Evolutionary conservation across 2,113 vertebrate genomes (phyloP).

Genomic region (Dendrocopos noguchii): DNA sequence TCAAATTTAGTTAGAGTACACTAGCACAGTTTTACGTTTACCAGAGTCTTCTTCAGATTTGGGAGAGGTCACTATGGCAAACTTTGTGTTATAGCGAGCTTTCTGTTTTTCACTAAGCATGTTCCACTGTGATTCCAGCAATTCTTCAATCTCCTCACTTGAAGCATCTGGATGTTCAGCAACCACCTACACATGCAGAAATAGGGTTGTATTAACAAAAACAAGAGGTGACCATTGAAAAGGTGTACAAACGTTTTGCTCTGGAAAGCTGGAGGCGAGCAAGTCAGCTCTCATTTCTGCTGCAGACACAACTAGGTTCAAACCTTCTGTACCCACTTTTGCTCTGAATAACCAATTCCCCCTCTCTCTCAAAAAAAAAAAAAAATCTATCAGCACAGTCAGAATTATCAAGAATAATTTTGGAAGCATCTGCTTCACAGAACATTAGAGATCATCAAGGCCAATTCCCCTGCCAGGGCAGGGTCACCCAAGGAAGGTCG

Average conservation of each 20-base stretch:
- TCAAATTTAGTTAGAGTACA: slow-evolving; percentile 67
- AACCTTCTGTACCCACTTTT: neutral
- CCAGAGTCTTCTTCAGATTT: slow-evolving; percentile 79
- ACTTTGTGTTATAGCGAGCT: slow-evolving; percentile 85
- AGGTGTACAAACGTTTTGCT: neutral
- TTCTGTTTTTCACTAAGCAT: slow-evolving; percentile 84
- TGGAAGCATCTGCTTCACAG: neutral
- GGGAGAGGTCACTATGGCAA: slow-evolving; percentile 77
- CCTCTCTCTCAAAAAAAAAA: neutral
- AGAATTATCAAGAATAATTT: neutral
- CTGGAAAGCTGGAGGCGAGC: neutral
- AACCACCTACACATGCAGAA: slow-evolving; percentile 74
- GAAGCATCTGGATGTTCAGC: slow-evolving; percentile 82
- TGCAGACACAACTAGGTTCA: neutral
- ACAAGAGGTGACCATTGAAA: neutral
- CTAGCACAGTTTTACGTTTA: slow-evolving; percentile 71
- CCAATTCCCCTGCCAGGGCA: no score
- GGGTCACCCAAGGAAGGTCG: no score
- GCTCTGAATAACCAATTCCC: neutral
- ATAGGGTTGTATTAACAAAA: slow-evolving; percentile 56
- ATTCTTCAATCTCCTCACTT: slow-evolving; percentile 81
- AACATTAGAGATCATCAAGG: no score
- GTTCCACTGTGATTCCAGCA: slow-evolving; percentile 83
- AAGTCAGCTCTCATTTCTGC: neutral
- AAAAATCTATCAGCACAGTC: neutral